phyloP scores from a whole-genome alignment of 2,113 vertebrate species.

The Porphyrio hochstetteri region DNA sequence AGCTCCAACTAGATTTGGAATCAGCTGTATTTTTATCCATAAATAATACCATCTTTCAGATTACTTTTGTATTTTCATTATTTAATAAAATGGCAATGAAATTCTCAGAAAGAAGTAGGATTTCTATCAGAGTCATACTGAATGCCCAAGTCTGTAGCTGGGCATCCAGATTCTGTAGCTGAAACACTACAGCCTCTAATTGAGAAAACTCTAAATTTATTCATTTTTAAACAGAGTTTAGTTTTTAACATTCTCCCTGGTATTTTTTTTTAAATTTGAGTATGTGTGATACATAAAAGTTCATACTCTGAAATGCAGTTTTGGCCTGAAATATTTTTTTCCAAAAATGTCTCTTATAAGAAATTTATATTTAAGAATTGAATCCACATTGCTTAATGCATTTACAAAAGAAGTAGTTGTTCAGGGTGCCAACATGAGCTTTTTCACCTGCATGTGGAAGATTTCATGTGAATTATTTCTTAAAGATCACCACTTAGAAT shows the following conservation, averaged over 20 bases:
- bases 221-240: background rate
- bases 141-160: background rate
- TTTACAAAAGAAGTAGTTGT: background rate
- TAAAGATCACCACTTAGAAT: background rate
- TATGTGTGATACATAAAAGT: background rate
- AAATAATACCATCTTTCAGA: background rate
- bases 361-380: background rate
- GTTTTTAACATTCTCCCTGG: background rate
- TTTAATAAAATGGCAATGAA: background rate
- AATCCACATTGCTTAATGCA: background rate
- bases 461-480: background rate
- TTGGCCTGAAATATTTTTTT: background rate
- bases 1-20: background rate
- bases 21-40: background rate
- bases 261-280: background rate
- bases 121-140: background rate
- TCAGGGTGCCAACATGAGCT: background rate
- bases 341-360: background rate
- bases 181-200: background rate
- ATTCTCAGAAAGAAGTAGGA: background rate
- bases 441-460: background rate
- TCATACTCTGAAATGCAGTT: background rate
- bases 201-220: background rate
- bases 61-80: background rate
- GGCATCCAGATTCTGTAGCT: background rate